These are phyloP conservation scores for Drosophila obscura DNA, from an alignment of 1,140 invertebrate species.

Conservation along the genomic window DNA sequence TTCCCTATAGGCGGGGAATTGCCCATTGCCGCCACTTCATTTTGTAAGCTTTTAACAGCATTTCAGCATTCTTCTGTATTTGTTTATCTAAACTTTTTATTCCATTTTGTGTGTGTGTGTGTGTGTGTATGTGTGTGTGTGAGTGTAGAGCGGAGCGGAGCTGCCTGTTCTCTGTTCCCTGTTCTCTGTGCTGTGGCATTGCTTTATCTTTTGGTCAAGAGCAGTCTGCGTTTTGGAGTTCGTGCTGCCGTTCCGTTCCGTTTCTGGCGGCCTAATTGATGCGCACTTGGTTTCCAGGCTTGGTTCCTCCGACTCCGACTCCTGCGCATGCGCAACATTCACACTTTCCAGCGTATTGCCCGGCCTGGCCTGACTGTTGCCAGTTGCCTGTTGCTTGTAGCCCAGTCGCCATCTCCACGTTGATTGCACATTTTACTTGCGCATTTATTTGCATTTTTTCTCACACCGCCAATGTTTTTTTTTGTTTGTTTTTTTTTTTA, in stretches of 20 bases:
- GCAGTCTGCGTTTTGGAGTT: slow-evolving; percentile 50
- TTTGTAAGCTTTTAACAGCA: slow-evolving; percentile 79
- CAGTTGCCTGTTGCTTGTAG: slow-evolving; percentile 40
- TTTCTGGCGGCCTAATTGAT: slow-evolving; percentile 75
- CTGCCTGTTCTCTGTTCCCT: slow-evolving; percentile 35
- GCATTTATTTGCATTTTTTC: slow-evolving; percentile 83
- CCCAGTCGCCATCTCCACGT: slow-evolving; percentile 67
- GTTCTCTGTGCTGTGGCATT: slow-evolving; percentile 20
- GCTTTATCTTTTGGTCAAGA: slow-evolving; percentile 57
- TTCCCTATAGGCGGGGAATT: slow-evolving; percentile 35
- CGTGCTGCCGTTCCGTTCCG: slow-evolving; percentile 63
- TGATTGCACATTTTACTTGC: slow-evolving; percentile 83
- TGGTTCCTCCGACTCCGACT: not conserved
- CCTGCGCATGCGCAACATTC: slow-evolving; percentile 80
- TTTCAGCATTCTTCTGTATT: slow-evolving; percentile 80
- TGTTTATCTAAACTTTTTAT: slow-evolving; percentile 81
- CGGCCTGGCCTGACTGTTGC: slow-evolving; percentile 19
- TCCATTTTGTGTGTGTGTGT: slow-evolving; percentile 53
- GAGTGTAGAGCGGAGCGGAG: slow-evolving; percentile 34
- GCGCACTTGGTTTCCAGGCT: slow-evolving; percentile 55
- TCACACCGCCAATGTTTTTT: slow-evolving; percentile 59
- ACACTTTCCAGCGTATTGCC: slow-evolving; percentile 52
- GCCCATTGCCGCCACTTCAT: slow-evolving; percentile 68
- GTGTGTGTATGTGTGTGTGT: slow-evolving; percentile 16
- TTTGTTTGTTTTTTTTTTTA: not conserved